These are phyloP conservation scores for Atherinomorus stipes DNA, from an alignment of 2,113 vertebrate species.

Conservation along the genomic window DNA sequence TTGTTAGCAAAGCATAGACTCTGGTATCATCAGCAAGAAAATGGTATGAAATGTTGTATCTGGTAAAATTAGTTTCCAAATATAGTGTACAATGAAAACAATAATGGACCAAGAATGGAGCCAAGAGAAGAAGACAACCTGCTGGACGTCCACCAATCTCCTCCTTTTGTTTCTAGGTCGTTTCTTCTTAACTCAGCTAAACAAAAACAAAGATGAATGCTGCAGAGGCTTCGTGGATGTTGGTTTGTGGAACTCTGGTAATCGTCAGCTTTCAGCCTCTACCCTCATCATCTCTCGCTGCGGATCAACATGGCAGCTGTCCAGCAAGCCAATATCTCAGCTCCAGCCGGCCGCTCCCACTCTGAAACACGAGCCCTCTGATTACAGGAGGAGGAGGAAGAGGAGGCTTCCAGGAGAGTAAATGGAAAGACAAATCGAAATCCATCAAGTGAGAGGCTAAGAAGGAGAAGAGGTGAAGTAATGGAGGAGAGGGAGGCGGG, in stretches of 20 bases:
- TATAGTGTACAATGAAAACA: no score
- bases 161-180: no score
- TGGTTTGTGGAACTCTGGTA: background rate
- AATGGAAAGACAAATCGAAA: slow-evolving; percentile 54
- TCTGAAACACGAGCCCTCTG: slow-evolving; percentile 48
- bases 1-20: no score
- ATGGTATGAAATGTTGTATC: no score
- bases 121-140: no score
- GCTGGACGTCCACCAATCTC: no score
- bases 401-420: background rate
- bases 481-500: background rate
- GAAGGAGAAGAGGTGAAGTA: background rate
- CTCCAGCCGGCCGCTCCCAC: background rate
- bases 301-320: slow-evolving; percentile 48
- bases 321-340: slow-evolving; percentile 50
- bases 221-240: no score
- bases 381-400: background rate
- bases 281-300: slow-evolving; percentile 17
- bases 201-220: no score
- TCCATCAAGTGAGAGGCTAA: slow-evolving; percentile 35
- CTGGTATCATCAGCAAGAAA: no score
- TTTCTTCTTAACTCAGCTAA: no score
- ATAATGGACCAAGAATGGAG: no score
- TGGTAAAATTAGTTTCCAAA: no score
- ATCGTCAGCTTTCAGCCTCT: background rate